Evolutionary conservation across 2,113 vertebrate genomes (phyloP).

Genomic region (Alexandromys fortis): DNA sequence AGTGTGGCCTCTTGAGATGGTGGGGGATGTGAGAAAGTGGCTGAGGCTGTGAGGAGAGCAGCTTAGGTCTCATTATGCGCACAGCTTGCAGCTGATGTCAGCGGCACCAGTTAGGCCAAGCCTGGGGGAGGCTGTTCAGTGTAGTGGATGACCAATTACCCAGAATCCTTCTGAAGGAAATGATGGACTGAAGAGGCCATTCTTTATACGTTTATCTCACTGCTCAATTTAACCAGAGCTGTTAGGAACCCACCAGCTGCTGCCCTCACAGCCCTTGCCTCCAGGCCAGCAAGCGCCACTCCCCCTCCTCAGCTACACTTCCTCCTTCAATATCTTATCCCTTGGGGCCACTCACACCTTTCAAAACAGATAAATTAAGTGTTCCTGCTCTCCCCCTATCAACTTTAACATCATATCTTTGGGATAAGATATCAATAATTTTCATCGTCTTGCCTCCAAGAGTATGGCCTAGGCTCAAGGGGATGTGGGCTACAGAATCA

Average conservation of each 20-base stretch:
- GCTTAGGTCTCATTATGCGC: background rate
- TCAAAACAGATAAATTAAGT: conserved; percentile 13
- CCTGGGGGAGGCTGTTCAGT: background rate
- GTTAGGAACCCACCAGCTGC: background rate
- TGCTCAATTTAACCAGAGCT: conserved; percentile 25
- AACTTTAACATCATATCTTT: background rate
- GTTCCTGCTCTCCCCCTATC: background rate
- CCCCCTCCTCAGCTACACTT: background rate
- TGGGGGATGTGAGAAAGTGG: background rate
- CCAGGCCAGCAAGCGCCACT: background rate
- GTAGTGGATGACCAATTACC: conserved; percentile 42
- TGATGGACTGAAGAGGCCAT: conserved; percentile 5
- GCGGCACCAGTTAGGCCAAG: background rate
- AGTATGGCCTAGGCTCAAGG: background rate
- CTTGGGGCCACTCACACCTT: background rate
- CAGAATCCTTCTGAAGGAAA: conserved; percentile 55
- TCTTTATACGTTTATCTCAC: conserved; percentile 30
- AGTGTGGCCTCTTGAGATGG: conserved; percentile 42
- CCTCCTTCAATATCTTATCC: conserved; percentile 20
- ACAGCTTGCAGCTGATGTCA: conserved; percentile 35
- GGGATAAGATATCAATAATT: background rate
- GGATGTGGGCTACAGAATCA: background rate
- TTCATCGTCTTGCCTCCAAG: conserved; percentile 16
- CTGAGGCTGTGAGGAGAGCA: background rate
- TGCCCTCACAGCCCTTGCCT: background rate